Conservation (phyloP, 2,113 vertebrate genomes). For the Fregata magnificens region DNA sequence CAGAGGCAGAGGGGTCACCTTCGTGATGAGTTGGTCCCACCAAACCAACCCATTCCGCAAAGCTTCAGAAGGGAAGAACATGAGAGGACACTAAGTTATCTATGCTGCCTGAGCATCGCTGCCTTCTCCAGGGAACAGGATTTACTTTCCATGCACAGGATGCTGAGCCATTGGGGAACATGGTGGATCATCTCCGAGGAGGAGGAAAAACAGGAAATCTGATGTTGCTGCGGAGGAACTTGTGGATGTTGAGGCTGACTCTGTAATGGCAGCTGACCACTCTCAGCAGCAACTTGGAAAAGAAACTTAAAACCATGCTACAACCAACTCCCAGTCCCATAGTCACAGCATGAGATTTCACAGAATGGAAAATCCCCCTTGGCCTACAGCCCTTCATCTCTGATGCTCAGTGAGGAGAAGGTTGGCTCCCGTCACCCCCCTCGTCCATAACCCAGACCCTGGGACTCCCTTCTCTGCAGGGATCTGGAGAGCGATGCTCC, state of each 20-base stretch:
- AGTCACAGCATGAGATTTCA: background rate
- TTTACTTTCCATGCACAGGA: rapidly evolving
- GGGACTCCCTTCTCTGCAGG: background rate
- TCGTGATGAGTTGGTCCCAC: background rate
- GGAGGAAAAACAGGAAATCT: background rate
- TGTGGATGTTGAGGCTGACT: background rate
- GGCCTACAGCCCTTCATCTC: background rate
- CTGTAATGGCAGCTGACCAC: background rate
- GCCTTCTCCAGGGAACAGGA: background rate
- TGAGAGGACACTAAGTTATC: background rate
- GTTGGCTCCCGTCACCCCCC: background rate
- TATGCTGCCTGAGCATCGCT: rapidly evolving
- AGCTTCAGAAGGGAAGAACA: background rate
- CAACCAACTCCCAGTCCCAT: background rate
- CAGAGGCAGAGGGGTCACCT: background rate
- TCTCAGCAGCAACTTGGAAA: background rate
- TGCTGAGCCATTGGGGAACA: background rate
- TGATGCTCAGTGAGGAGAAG: background rate
- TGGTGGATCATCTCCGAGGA: background rate
- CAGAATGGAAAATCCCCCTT: background rate
- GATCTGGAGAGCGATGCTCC: background rate
- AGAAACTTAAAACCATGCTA: background rate
- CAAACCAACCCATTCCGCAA: background rate
- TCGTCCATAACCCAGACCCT: background rate
- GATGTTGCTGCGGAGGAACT: background rate